These are phyloP conservation scores for Drosophila rhopaloa DNA, from an alignment of 1,140 invertebrate species.

Conservation along the genomic window DNA sequence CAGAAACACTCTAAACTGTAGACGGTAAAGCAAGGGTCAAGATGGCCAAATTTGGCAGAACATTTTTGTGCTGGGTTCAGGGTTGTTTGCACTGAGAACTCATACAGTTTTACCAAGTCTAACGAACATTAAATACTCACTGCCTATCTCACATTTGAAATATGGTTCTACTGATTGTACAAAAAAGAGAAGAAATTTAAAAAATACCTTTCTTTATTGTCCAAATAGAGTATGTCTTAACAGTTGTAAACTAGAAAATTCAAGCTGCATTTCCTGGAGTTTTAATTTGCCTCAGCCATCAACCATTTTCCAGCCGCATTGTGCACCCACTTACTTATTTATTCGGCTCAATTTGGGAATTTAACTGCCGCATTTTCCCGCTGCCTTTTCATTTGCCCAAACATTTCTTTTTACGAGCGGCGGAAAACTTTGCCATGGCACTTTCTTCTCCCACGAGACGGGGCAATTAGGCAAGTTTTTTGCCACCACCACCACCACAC, in stretches of 20 bases:
- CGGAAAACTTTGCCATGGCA: constrained; percentile 32
- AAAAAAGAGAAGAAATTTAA: too few relatives aligned
- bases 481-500: neutral
- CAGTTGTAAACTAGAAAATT: neutral
- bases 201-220: too few relatives aligned
- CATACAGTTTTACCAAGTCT: neutral
- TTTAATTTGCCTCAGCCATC: neutral
- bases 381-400: constrained; percentile 42
- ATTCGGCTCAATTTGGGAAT: constrained; percentile 48
- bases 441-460: constrained; percentile 3
- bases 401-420: constrained; percentile 47
- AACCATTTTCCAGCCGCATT: constrained; percentile 3
- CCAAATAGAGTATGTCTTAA: too few relatives aligned
- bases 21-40: constrained; percentile 21
- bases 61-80: constrained; percentile 7
- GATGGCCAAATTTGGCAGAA: constrained; percentile 12
- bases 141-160: too few relatives aligned
- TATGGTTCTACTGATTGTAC: too few relatives aligned
- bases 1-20: constrained; percentile 29
- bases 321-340: constrained; percentile 34
- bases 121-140: too few relatives aligned
- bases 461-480: constrained; percentile 68
- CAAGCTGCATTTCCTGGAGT: constrained; percentile 11
- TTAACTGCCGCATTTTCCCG: constrained; percentile 39
- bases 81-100: neutral